Base-by-base conservation (phyloP, 1,140 invertebrate genomes). In the Belonocnema kinseyi region DNA sequence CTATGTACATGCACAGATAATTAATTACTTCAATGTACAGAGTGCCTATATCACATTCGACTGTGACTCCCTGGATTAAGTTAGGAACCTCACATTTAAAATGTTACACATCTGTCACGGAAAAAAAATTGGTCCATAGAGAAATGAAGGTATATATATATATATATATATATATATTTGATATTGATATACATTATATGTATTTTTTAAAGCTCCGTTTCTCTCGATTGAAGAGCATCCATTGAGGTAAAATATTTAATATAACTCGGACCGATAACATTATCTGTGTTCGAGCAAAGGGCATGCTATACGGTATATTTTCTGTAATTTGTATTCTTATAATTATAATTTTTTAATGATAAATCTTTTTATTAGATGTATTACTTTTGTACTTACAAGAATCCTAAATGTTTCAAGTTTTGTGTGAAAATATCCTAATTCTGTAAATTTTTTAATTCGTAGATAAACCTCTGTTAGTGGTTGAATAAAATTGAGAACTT, bases 51-150 rank as follows among this genome's bases (percentile, higher is more conserved):
- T 54, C 53, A 54, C 16, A 54, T 66, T 58, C 56, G 56, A 66
- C n/a, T 66, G 61, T 66, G 61, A 66, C 26, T 66, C 61, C 53
- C 61, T 66, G 46, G 61, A 66, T 66, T 46, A 66, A 66, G 26
- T 83, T 85, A 85, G 83, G 83, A 85, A 84, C 78, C 82, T 82
- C 82, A 83, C 80, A 82, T 61, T 79, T 82, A 80, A 33, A 81
- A 79, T 75, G 83, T 81, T 75, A 40, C 81, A 83, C 79, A 81
- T 83, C 74, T 66, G 61, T 66, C n/a, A 26, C 78, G 78, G 40
- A 85, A 83, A 82, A n/a, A 83, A 70, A 84, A 82, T 85, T 85
- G 83, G 83, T 85, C 83, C 83, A 80, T 82, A 83, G 82, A 82
- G 82, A 84, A 85, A 85, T 80, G 77, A 80, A 77, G 75, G 75